A percentile compares a stretch with the other conserved stretches of the same genome.
These are phyloP conservation scores for Microctenopoma lineatum DNA, from an alignment of 2,797 vertebrate species.

Conservation along the genomic window DNA sequence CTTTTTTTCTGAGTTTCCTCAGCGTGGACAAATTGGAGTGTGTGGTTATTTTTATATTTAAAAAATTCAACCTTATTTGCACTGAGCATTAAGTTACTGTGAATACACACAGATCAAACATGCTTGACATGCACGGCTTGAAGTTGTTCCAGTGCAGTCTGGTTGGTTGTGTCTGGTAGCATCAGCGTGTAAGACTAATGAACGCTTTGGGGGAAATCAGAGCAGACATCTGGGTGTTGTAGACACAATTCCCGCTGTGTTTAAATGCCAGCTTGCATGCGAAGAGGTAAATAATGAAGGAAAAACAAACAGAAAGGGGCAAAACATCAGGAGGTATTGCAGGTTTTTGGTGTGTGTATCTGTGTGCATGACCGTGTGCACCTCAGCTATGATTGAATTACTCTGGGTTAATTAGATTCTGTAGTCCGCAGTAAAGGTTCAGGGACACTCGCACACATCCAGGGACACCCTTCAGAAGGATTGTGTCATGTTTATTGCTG, in stretches of 20 bases:
- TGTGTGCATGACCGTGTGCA: constrained; percentile 45
- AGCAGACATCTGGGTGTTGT: constrained; percentile 22
- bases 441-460: constrained; percentile 38
- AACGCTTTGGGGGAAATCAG: constrained; percentile 32
- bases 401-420: constrained; percentile 77
- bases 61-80: not conserved
- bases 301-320: constrained; percentile 1
- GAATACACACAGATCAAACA: not conserved
- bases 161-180: constrained; percentile 21
- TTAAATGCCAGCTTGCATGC: not conserved
- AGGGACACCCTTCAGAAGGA: constrained; percentile 53
- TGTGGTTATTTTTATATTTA: not conserved
- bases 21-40: not conserved
- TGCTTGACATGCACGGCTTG: constrained; percentile 1
- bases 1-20: constrained; percentile 13
- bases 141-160: not conserved
- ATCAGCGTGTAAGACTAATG: constrained; percentile 38
- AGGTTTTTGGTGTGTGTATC: constrained; percentile 22
- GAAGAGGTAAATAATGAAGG: constrained; percentile 22
- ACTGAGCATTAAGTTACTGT: not conserved
- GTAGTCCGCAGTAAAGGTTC: constrained; percentile 61
- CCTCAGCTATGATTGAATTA: constrained; percentile 74
- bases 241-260: constrained; percentile 13
- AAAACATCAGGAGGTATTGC: constrained; percentile 26
- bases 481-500: constrained; percentile 59